Percentiles rank a stretch among this genome's conserved stretches.
phyloP scores from a whole-genome alignment of 2,113 vertebrate genomes.

The Cepphus grylle region DNA sequence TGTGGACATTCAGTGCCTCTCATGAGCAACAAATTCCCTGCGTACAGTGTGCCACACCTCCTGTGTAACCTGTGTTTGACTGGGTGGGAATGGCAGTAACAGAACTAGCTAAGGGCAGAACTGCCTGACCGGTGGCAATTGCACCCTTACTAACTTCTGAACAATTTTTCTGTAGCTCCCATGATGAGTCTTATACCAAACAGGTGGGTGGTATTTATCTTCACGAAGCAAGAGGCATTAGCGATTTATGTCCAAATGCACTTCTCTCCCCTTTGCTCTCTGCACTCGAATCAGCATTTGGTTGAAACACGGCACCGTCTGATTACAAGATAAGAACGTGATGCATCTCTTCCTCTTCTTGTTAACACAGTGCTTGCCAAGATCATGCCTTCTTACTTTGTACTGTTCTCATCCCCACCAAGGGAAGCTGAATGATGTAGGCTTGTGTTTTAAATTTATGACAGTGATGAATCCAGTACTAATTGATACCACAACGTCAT shows the following conservation, averaged over 20 bases:
- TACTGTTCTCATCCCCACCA: not conserved
- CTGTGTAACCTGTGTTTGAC: not conserved
- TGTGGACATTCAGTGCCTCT: not conserved
- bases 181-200: not conserved
- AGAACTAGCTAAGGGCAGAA: not conserved
- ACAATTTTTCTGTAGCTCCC: constrained; percentile 42
- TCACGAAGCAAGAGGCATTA: not conserved
- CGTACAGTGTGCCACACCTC: not conserved
- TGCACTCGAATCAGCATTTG: not conserved
- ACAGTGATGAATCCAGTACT: not conserved
- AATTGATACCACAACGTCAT: not conserved
- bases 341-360: not conserved
- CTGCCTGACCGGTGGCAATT: accelerated
- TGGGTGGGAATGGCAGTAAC: not conserved
- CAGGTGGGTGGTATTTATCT: constrained; percentile 21
- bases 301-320: not conserved
- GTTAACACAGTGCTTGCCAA: constrained; percentile 1
- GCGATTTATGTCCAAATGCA: not conserved
- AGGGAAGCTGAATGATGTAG: not conserved
- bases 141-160: not conserved
- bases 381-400: constrained; percentile 4
- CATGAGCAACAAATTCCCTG: not conserved
- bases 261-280: not conserved
- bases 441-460: not conserved
- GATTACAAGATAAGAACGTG: not conserved